Evolutionary conservation across 2,888 invertebrate genomes (phyloP).

Genomic region (Chloromyia formosa): DNA sequence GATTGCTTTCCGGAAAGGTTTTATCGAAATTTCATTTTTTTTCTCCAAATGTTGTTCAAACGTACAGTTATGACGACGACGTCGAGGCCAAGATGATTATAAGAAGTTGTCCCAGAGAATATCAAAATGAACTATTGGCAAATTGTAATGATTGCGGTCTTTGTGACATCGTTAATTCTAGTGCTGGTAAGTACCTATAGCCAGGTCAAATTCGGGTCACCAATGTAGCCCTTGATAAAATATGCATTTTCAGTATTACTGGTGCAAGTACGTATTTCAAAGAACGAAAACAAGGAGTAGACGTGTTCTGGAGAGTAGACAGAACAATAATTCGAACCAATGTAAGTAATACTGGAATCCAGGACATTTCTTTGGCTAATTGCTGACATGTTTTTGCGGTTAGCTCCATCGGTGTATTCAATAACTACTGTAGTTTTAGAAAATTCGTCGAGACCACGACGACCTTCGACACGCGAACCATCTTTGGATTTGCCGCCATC

Average conservation of each 20-base stretch:
- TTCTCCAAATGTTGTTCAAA: too few relatives aligned
- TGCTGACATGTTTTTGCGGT: neutral
- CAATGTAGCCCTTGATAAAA: too few relatives aligned
- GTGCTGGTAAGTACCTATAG: slow-evolving; percentile 10
- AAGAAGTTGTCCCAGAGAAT: neutral
- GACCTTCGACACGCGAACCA: slow-evolving; percentile 12
- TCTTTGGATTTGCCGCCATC: slow-evolving; percentile 44
- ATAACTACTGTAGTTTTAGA: slow-evolving; percentile 35
- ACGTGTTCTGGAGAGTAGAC: slow-evolving; percentile 8
- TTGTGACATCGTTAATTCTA: slow-evolving; percentile 3
- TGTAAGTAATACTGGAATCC: neutral
- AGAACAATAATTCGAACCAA: neutral
- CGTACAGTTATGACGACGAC: neutral
- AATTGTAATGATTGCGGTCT: slow-evolving; percentile 22
- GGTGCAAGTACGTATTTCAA: slow-evolving; percentile 6
- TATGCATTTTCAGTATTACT: slow-evolving; percentile 31
- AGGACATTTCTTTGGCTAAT: neutral
- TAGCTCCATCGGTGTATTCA: slow-evolving; percentile 36
- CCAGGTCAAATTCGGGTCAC: too few relatives aligned
- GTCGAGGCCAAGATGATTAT: neutral
- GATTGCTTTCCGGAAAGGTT: neutral
- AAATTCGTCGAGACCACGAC: slow-evolving; percentile 10
- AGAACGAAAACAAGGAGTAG: neutral
- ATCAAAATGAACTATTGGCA: slow-evolving; percentile 26
- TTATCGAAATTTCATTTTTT: neutral